Percentiles rank a stretch among this genome's conserved stretches.
These are phyloP conservation scores for Eupeodes latifasciatus DNA, from an alignment of 2,888 invertebrate species.

Conservation along the genomic window DNA sequence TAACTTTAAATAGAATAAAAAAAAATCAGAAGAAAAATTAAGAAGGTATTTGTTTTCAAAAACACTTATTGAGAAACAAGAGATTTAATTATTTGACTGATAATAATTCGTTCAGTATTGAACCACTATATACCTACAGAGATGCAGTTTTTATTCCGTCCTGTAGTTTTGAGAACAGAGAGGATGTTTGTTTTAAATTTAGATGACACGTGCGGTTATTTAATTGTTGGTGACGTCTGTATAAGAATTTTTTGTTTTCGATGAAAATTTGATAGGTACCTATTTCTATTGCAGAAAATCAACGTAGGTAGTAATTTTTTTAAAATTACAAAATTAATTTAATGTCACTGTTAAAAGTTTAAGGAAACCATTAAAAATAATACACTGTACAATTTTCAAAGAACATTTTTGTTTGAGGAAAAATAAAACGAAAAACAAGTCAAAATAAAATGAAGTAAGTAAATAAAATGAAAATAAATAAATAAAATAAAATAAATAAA, in stretches of 20 bases:
- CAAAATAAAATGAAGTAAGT: no score
- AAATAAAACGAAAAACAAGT: no score
- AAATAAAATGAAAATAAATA: no score
- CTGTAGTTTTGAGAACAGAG: background rate
- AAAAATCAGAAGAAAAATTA: background rate
- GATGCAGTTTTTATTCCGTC: constrained; percentile 6
- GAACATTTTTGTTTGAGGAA: no score
- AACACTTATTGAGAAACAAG: background rate
- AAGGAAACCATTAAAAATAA: no score
- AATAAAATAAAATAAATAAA: no score
- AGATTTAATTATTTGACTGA: constrained; percentile 1
- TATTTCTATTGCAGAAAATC: no score
- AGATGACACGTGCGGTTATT: constrained; percentile 22
- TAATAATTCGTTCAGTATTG: background rate
- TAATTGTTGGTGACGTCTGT: background rate
- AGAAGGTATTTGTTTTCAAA: background rate
- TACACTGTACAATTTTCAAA: no score
- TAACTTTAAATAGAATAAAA: background rate
- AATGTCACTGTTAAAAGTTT: no score
- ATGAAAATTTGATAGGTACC: background rate
- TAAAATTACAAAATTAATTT: no score
- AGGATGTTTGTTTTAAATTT: constrained; percentile 13
- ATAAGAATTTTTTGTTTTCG: background rate
- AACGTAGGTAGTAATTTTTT: no score
- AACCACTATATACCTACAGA: no score